Evolutionary conservation across 2,797 vertebrate species (phyloP), one percentile per base, ranked within the genome.

Genomic region (Lagocephalus sceleratus): DNA sequence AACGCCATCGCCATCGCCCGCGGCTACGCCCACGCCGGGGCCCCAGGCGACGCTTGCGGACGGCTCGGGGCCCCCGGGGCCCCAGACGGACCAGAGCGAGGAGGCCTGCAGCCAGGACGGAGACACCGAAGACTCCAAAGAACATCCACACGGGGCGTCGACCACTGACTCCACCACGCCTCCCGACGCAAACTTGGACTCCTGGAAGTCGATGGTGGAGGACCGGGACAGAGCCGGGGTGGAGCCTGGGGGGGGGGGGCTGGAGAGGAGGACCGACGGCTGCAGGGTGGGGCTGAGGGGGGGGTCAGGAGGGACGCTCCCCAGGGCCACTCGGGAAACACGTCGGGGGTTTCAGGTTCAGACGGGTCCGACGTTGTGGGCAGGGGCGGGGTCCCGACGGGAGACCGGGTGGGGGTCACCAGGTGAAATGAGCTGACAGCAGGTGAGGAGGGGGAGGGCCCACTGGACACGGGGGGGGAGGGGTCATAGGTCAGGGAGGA

Each of bases 301-400:
- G 64, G 78, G 81, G 79, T 60, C 53, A 88, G 88, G 64, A 85
- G 78, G 54, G 82, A 86, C 56, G 78, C 75, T 47, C 90, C 41
- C 71, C 71, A 85, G 76, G 86, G 74, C 65, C 89, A 87, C 55
- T 79, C 86, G 40, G 39, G 5, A 58, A 84, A 50, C 6, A 81
- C n/a, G 5, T 66, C 29, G 0, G 29, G 50, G 65, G 78, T 16
- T n/a, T 82, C 76, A 78, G 84, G 73, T 17, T n/a, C 47, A 54
- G 89, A 86, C 0, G 9, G 48, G 43, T 85, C 89, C 65, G 85
- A 75, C 85, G 87, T 76, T 39, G 63, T 85, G 83, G 88, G 84
- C 29, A 90, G 87, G 60, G 90, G 92, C 79, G 89, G 84, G 73
- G 87, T 85, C n/a, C n/a, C n/a, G n/a, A n/a, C n/a, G n/a, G n/a